Evolutionary conservation across 2,113 vertebrate species (phyloP), one percentile per base, ranked within the genome.

Genomic region (Petromus typicus): DNA sequence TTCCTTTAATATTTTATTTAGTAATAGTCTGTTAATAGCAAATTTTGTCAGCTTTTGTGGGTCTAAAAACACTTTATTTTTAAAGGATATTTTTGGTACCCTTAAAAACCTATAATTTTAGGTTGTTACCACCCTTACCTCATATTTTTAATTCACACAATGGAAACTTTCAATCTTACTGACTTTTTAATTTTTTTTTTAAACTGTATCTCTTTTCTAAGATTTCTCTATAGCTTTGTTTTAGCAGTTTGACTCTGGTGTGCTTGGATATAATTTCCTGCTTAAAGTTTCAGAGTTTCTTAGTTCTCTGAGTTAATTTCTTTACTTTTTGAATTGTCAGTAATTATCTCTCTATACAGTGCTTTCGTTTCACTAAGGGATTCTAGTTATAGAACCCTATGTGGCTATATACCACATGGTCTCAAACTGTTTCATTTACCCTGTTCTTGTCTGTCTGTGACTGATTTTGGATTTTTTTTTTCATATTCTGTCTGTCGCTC

Each of bases 101-200:
- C 45, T n/a, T 63, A 57, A 37, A 80, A 57, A 25, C 18, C 54
- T 57, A 30, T 66, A 90, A 71, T 94, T 95, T 45, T 71, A 73
- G 37, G 11, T 94, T 95, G 56, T 86, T 79, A 54, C 9, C 12
- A 40, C 0, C 6, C 7, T 22, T 1, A 25, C 30, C 17, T 3
- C 0, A 1, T 34, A 61, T 67, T 54, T 96, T 78, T 43, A 93
- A 8, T n/a, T 71, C 23, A 40, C 45, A 57, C 37, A 87, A 61
- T 61, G 64, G 63, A 67, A 56, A 20, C 18, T 59, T 10, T 67
- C 14, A 81, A 10, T 86, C 54, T 81, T 61, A 67, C 13, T 63
- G 17, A 23, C n/a, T n/a, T n/a, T n/a, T n/a, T n/a, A n/a, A n/a
- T n/a, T 78, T 91, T 85, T 94, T 34, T 34, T 93, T 71, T 84